A percentile compares a stretch with the other conserved stretches of the same genome.
Evolutionary conservation across 2,888 invertebrate species (phyloP).

Genomic region (Periphyllus acericola): DNA sequence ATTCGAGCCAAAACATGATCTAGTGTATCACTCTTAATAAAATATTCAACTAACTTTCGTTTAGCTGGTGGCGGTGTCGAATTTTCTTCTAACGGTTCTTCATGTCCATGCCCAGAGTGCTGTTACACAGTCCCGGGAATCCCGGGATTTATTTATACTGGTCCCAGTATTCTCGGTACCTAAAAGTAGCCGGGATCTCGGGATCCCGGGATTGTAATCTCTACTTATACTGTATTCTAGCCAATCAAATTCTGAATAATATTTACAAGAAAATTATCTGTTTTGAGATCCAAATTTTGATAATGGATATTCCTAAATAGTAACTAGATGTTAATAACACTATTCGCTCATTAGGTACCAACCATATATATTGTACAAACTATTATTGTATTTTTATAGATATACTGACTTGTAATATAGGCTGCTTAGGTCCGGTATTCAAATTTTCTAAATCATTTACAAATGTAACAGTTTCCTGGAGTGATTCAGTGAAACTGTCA

Average conservation of each 20-base stretch:
- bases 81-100: no score
- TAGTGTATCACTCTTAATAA: no score
- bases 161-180: no score
- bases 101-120: no score
- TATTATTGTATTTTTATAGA: not conserved
- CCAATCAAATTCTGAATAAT: constrained; percentile 14
- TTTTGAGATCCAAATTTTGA: constrained; percentile 22
- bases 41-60: no score
- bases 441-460: not conserved
- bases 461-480: not conserved
- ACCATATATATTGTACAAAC: not conserved
- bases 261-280: constrained; percentile 10
- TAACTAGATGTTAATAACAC: not conserved
- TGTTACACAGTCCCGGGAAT: no score
- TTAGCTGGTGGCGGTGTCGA: no score
- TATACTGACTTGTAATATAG: constrained; percentile 16
- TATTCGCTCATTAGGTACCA: not conserved
- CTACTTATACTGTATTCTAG: not conserved
- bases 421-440: not conserved
- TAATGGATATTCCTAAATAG: not conserved
- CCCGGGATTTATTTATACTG: no score
- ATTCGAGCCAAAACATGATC: no score
- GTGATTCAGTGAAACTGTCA: not conserved
- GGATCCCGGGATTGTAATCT: no score
- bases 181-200: no score